These are phyloP conservation scores for Echinops telfairi DNA, from an alignment of 2,113 vertebrate genomes.

Conservation along the genomic window DNA sequence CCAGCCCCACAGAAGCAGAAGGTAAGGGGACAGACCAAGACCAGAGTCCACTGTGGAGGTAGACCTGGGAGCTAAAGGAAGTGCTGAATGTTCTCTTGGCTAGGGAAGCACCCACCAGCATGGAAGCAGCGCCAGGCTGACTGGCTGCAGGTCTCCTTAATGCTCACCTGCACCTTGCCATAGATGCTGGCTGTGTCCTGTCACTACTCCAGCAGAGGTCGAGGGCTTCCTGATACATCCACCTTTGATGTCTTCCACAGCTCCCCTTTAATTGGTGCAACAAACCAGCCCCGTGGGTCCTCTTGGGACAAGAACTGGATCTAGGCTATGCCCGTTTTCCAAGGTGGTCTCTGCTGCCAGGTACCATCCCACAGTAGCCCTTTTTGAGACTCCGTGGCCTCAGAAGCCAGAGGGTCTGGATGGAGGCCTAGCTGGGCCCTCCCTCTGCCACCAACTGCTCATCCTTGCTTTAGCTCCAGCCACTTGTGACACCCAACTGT, in stretches of 20 bases:
- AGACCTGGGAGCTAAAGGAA: not conserved
- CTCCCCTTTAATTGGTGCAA: slow-evolving; percentile 56
- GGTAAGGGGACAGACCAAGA: slow-evolving; percentile 31
- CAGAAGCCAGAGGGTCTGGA: slow-evolving; percentile 43
- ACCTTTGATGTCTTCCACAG: slow-evolving; percentile 52
- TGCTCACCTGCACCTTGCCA: not conserved
- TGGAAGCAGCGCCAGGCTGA: not conserved
- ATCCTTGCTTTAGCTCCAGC: slow-evolving; percentile 60
- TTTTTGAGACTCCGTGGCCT: slow-evolving; percentile 50
- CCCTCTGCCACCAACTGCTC: slow-evolving; percentile 58
- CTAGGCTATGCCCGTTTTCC: slow-evolving; percentile 46
- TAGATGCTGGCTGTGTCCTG: not conserved
- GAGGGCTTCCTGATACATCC: not conserved
- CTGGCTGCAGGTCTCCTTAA: not conserved
- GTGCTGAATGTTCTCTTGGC: slow-evolving; percentile 13
- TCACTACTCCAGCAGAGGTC: not conserved
- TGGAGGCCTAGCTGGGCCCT: not conserved
- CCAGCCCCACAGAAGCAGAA: slow-evolving; percentile 50
- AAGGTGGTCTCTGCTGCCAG: slow-evolving; percentile 45
- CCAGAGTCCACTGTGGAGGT: not conserved
- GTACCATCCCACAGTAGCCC: slow-evolving; percentile 45
- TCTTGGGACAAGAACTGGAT: slow-evolving; percentile 51
- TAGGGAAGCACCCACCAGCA: slow-evolving; percentile 15
- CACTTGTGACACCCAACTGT: slow-evolving; percentile 77
- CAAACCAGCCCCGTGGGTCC: slow-evolving; percentile 31